A percentile compares a stretch with the other conserved stretches of the same genome.
These are phyloP conservation scores for Pluvianellus socialis DNA, from an alignment of 2,113 vertebrate species.

Conservation along the genomic window DNA sequence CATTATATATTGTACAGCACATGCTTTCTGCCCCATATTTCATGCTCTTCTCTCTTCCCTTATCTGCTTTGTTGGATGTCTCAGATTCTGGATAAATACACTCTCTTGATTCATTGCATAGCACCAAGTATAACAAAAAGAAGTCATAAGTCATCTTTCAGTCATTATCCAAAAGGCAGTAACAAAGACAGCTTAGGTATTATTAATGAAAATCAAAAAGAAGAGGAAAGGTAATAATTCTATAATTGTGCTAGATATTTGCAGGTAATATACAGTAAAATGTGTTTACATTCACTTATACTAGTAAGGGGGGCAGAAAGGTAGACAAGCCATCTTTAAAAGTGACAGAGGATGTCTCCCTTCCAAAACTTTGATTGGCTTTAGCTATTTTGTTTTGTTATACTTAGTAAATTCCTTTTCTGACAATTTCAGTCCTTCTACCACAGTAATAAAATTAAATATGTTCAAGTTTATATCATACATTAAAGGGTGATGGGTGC, in stretches of 20 bases:
- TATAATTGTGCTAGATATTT: not conserved
- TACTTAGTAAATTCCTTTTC: not conserved
- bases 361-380: not conserved
- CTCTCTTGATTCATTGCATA: slow-evolving; percentile 14
- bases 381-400: not conserved
- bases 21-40: not conserved
- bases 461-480: not conserved
- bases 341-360: not conserved
- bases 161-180: not conserved
- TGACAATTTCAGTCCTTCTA: not conserved
- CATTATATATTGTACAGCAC: not conserved
- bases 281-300: not conserved
- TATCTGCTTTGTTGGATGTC: not conserved
- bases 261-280: not conserved
- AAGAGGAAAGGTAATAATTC: not conserved
- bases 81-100: not conserved
- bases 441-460: not conserved
- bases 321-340: not conserved
- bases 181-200: not conserved
- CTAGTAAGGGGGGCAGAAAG: not conserved
- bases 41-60: not conserved
- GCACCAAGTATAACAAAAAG: not conserved
- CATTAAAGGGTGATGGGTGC: fast-evolving
- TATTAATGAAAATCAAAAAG: not conserved
- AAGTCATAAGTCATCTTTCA: not conserved